These are phyloP conservation scores for Chalcosyrphus nemorum DNA, from an alignment of 2,888 invertebrate genomes.

Conservation along the genomic window DNA sequence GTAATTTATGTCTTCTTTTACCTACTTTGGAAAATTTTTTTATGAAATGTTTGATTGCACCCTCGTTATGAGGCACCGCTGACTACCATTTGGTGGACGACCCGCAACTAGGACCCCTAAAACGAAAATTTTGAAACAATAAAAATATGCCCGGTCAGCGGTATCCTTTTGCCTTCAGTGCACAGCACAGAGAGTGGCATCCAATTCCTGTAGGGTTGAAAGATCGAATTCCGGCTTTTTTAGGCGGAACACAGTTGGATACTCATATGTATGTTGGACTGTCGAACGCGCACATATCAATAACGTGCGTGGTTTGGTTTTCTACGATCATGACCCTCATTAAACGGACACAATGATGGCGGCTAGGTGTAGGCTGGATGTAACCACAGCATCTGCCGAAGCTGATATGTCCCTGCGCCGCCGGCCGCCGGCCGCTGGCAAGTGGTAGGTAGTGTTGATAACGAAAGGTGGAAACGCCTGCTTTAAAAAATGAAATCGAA, in stretches of 20 bases:
- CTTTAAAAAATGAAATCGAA: conserved; percentile 32
- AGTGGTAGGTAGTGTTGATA: conserved; percentile 21
- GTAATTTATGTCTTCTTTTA: conserved; percentile 73
- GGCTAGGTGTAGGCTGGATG: conserved; percentile 58
- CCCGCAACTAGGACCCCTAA: conserved; percentile 64
- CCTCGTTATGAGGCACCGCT: conserved; percentile 66
- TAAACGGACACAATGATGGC: too few relatives aligned
- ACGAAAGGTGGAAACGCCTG: conserved; percentile 50
- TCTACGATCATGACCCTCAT: conserved; percentile 61
- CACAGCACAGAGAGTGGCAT: conserved; percentile 53
- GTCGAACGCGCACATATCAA: conserved; percentile 41
- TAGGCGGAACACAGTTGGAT: conserved; percentile 70
- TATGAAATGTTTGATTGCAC: conserved; percentile 73
- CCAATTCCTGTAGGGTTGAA: conserved; percentile 64
- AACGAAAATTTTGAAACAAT: too few relatives aligned
- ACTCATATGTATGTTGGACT: conserved; percentile 63
- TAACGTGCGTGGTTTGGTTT: conserved; percentile 53
- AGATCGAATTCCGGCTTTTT: conserved; percentile 67
- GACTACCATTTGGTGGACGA: conserved; percentile 49
- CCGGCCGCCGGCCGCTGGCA: too few relatives aligned
- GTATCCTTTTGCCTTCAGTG: conserved; percentile 72
- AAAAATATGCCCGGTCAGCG: conserved; percentile 68
- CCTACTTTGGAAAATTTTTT: conserved; percentile 61
- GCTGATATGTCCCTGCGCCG: conserved; percentile 54
- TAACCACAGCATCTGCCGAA: conserved; percentile 62